Conservation (phyloP, 2,888 invertebrate species). For the Drymonia ruficornis region DNA sequence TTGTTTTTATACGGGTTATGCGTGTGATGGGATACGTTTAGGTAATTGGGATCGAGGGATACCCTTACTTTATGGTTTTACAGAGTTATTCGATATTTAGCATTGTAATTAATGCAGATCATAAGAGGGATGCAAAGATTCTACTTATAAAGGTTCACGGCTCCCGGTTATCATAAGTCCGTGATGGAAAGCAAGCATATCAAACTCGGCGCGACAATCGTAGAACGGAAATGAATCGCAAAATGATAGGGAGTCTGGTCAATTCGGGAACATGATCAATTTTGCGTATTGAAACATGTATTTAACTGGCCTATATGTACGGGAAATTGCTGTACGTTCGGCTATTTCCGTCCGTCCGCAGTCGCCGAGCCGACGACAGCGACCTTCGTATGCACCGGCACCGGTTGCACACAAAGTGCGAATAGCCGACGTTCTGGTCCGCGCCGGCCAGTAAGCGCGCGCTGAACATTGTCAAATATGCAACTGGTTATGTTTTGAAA, state of each 20-base stretch:
- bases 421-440: slow-evolving; percentile 16
- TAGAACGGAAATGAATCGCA: background rate
- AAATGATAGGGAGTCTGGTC: background rate
- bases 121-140: too few relatives aligned
- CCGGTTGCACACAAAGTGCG: slow-evolving; percentile 36
- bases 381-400: slow-evolving; percentile 66
- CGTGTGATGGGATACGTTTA: slow-evolving; percentile 19
- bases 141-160: too few relatives aligned
- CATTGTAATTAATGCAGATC: too few relatives aligned
- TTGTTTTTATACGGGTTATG: slow-evolving; percentile 39
- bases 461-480: slow-evolving; percentile 27
- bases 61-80: slow-evolving; percentile 16
- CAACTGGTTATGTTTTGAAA: slow-evolving; percentile 29
- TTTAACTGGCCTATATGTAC: slow-evolving; percentile 41
- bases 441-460: slow-evolving; percentile 6
- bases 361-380: slow-evolving; percentile 47
- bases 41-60: slow-evolving; percentile 31
- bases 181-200: background rate
- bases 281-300: slow-evolving; percentile 28
- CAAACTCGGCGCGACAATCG: background rate
- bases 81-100: background rate
- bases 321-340: slow-evolving; percentile 73
- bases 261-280: slow-evolving; percentile 2
- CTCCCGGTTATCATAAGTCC: too few relatives aligned
- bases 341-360: slow-evolving; percentile 69